These are phyloP conservation scores for Pogonocherus hispidulus DNA, from an alignment of 2,888 invertebrate species.

Conservation along the genomic window DNA sequence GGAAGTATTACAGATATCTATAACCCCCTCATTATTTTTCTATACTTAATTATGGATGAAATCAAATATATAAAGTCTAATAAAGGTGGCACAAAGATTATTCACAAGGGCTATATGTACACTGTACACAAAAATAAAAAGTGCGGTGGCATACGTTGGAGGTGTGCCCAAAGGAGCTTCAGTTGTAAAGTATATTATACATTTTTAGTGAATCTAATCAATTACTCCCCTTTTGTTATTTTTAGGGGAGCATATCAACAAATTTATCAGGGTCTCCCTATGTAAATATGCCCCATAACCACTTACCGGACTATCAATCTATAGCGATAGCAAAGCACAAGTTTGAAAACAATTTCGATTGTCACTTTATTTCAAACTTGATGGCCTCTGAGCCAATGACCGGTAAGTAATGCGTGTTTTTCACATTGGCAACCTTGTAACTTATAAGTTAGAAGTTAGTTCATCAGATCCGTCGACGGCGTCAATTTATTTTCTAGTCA, in stretches of 20 bases:
- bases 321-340: constrained; percentile 65
- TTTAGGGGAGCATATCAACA: constrained; percentile 66
- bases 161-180: constrained; percentile 67
- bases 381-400: constrained; percentile 10
- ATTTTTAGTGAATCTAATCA: too few relatives aligned
- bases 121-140: constrained; percentile 68
- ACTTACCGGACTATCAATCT: constrained; percentile 66
- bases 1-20: constrained; percentile 11
- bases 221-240: constrained; percentile 5
- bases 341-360: constrained; percentile 38
- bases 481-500: too few relatives aligned
- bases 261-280: constrained; percentile 56
- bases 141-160: constrained; percentile 68
- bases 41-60: constrained; percentile 31
- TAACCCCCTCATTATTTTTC: neutral
- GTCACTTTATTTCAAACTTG: constrained; percentile 25
- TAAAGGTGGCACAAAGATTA: constrained; percentile 69
- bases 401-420: constrained; percentile 15
- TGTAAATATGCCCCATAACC: constrained; percentile 68
- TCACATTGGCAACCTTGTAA: neutral
- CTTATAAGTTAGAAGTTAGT: too few relatives aligned
- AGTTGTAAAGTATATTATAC: constrained; percentile 65
- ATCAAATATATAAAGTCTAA: constrained; percentile 61
- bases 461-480: too few relatives aligned
- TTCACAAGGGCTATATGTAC: constrained; percentile 69